Conservation (phyloP, 2,888 invertebrate genomes). For the Leptothorax acervorum region DNA sequence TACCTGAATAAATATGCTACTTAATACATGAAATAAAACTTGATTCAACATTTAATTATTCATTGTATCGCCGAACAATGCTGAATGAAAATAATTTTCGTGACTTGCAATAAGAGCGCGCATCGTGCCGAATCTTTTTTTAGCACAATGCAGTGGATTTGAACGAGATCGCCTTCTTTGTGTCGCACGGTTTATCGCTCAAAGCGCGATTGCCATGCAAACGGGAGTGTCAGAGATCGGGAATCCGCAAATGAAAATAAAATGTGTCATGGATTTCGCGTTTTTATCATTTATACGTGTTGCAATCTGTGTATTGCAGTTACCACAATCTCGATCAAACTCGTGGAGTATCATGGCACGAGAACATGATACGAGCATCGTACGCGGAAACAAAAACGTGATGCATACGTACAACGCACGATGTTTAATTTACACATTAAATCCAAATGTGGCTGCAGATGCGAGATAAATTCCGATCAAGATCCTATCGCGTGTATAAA, state of each 20-base stretch:
- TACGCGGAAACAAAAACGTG: background rate
- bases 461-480: background rate
- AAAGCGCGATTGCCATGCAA: too few species aligned
- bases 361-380: background rate
- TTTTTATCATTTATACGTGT: background rate
- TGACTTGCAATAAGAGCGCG: constrained; percentile 27
- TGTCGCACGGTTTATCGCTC: background rate
- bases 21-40: background rate
- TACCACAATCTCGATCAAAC: constrained; percentile 6
- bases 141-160: constrained; percentile 2
- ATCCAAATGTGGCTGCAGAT: background rate
- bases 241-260: background rate
- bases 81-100: constrained; percentile 29
- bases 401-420: too few species aligned
- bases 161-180: constrained; percentile 26
- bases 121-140: background rate
- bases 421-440: constrained; percentile 12
- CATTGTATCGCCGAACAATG: constrained; percentile 11
- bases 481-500: too few species aligned
- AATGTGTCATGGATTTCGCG: background rate
- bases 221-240: too few species aligned
- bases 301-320: background rate
- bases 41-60: background rate
- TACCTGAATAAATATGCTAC: too few species aligned
- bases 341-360: background rate